Evolutionary conservation across 1,140 invertebrate species (phyloP).

Genomic region (Drosophila fuyamai): DNA sequence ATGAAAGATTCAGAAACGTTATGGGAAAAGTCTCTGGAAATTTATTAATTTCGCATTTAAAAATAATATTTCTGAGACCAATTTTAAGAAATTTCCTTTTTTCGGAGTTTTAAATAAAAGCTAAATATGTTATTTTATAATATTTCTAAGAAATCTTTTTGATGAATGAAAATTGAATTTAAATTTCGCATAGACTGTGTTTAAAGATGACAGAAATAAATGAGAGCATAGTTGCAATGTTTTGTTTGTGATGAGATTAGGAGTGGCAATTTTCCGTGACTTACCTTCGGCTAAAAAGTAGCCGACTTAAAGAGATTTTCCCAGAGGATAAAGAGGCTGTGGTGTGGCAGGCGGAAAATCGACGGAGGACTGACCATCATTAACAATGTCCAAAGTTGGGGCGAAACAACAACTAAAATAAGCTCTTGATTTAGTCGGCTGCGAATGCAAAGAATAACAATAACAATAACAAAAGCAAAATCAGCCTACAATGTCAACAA

Average conservation of each 20-base stretch:
- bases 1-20: background rate
- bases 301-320: constrained; percentile 12
- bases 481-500: constrained; percentile 67
- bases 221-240: background rate
- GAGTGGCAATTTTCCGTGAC: constrained; percentile 1
- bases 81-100: too few species aligned
- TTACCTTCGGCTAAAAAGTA: constrained; percentile 8
- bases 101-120: too few species aligned
- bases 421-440: constrained; percentile 41
- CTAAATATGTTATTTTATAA: too few species aligned
- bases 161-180: too few species aligned
- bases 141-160: too few species aligned
- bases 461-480: constrained; percentile 35
- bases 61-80: too few species aligned
- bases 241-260: background rate
- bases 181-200: too few species aligned
- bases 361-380: constrained; percentile 25
- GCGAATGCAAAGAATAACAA: constrained; percentile 19
- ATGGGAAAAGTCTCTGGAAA: background rate
- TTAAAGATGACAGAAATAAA: too few species aligned
- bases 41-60: too few species aligned
- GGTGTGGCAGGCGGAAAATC: constrained; percentile 3
- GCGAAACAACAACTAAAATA: constrained; percentile 31
- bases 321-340: background rate
- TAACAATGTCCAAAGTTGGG: constrained; percentile 26